phyloP scores from a whole-genome alignment of 1,140 invertebrate species.

The Maconellicoccus hirsutus region DNA sequence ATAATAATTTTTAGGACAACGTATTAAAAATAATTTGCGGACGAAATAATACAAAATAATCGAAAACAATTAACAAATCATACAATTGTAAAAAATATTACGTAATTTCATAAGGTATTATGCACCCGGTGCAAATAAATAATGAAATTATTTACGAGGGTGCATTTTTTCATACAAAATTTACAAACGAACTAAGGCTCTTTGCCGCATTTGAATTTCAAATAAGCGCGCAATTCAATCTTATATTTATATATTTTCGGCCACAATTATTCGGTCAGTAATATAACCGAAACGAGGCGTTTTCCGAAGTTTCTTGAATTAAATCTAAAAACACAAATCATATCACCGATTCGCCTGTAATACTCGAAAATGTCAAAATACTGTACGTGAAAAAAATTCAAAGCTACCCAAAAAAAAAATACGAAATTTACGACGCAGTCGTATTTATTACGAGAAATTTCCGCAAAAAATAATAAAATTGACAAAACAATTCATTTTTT shows the following conservation, averaged over 20 bases:
- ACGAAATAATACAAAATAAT: not conserved
- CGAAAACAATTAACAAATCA: not conserved
- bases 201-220: conserved; percentile 44
- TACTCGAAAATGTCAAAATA: too few species aligned
- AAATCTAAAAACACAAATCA: not conserved
- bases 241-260: conserved; percentile 36
- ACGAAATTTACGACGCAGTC: too few species aligned
- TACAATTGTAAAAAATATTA: conserved; percentile 25
- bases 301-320: not conserved
- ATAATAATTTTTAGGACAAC: too few species aligned
- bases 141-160: conserved; percentile 11
- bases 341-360: not conserved
- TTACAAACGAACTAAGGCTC: conserved; percentile 40
- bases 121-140: conserved; percentile 33
- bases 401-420: not conserved
- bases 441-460: not conserved
- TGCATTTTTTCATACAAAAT: conserved; percentile 26
- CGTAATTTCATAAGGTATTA: conserved; percentile 31
- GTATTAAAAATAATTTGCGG: too few species aligned
- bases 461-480: not conserved
- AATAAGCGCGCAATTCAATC: conserved; percentile 37
- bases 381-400: too few species aligned
- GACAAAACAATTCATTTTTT: not conserved
- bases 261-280: conserved; percentile 32
- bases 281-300: not conserved